Conservation (phyloP, 2,797 vertebrate species). For the Limnodromus scolopaceus region DNA sequence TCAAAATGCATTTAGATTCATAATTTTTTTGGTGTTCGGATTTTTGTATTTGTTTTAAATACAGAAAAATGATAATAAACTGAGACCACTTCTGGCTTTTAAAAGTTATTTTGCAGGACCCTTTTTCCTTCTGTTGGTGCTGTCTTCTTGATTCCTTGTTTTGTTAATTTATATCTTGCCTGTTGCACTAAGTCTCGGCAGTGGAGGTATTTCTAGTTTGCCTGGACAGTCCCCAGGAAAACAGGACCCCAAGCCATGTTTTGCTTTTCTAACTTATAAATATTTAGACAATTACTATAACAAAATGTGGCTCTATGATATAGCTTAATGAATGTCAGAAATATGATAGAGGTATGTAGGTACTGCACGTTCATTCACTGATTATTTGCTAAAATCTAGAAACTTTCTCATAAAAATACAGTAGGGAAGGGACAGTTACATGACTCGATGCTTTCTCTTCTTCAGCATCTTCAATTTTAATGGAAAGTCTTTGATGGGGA, state of each 20-base stretch:
- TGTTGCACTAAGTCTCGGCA: background rate
- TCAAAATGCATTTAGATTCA: background rate
- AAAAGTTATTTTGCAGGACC: background rate
- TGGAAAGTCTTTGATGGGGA: background rate
- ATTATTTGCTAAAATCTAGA: background rate
- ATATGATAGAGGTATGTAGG: background rate
- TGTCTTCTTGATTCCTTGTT: background rate
- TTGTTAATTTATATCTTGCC: background rate
- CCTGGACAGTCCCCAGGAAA: background rate
- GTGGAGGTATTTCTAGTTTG: background rate
- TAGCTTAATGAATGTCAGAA: background rate
- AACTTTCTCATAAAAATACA: background rate
- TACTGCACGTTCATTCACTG: fast-evolving
- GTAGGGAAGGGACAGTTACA: background rate
- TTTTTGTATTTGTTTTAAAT: background rate
- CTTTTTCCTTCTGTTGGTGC: background rate
- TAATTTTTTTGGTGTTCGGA: background rate
- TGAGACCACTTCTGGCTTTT: background rate
- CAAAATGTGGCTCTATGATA: background rate
- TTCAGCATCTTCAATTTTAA: constrained; percentile 1
- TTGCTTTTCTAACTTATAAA: background rate
- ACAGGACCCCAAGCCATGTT: background rate
- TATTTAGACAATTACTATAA: background rate
- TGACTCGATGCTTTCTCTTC: background rate
- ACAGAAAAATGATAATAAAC: background rate